phyloP scores from a whole-genome alignment of 2,888 invertebrate genomes.

The Asteroscopus sphinx region DNA sequence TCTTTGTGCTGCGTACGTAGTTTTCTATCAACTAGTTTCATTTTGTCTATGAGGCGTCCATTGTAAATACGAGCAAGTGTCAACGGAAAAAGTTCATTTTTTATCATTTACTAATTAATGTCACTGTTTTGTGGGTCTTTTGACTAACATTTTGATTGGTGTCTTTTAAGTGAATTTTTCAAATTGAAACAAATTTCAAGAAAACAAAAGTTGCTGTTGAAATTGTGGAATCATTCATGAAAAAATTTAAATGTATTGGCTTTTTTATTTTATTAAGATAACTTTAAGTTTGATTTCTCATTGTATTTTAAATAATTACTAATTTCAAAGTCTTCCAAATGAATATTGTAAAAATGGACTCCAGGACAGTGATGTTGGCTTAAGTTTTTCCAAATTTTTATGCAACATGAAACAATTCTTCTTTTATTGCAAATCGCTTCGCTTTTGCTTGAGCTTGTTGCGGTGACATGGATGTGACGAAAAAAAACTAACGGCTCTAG shows the following conservation, averaged over 20 bases:
- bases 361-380: constrained; percentile 69
- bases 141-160: constrained; percentile 22
- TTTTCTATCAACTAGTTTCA: constrained; percentile 68
- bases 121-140: constrained; percentile 77
- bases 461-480: constrained; percentile 77
- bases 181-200: no score
- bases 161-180: not conserved
- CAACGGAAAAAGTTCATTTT: constrained; percentile 73
- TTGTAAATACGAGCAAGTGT: constrained; percentile 90
- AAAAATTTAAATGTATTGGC: no score
- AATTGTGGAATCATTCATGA: no score
- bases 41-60: constrained; percentile 67
- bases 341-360: constrained; percentile 30
- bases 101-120: constrained; percentile 41
- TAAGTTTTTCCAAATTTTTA: constrained; percentile 41
- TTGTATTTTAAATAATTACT: no score
- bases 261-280: no score
- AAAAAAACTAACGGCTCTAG: constrained; percentile 30
- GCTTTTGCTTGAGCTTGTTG: constrained; percentile 87
- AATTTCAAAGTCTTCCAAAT: no score
- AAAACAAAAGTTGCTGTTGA: no score
- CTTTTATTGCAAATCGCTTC: constrained; percentile 78
- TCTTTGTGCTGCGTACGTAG: constrained; percentile 82
- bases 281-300: no score
- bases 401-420: constrained; percentile 54